Percentiles rank a stretch among this genome's conserved stretches.
phyloP scores from a whole-genome alignment of 2,113 vertebrate genomes.

The Noctilio leporinus region DNA sequence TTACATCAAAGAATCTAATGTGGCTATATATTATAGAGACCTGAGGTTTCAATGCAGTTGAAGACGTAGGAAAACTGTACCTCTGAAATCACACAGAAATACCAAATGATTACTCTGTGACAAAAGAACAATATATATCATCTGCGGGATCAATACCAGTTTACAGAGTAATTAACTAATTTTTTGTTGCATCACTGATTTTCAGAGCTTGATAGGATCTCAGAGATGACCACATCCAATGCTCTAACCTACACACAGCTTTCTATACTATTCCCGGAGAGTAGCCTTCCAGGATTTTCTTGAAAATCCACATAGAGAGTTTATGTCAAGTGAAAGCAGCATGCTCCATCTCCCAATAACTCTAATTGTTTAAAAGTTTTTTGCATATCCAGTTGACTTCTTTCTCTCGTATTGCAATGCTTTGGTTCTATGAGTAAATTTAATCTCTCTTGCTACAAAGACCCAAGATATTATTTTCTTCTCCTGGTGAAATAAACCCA shows the following conservation, averaged over 20 bases:
- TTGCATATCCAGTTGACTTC: background rate
- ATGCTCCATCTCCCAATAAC: background rate
- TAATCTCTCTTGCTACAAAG: background rate
- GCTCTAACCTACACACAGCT: background rate
- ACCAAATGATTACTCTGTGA: background rate
- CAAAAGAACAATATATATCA: background rate
- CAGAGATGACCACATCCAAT: background rate
- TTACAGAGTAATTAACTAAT: background rate
- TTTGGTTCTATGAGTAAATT: background rate
- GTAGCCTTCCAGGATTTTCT: background rate
- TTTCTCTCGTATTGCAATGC: background rate
- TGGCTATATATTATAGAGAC: background rate
- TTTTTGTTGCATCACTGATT: background rate
- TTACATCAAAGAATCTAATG: background rate
- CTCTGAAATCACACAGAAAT: background rate
- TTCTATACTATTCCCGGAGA: background rate
- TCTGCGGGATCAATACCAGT: background rate
- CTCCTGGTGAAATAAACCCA: background rate
- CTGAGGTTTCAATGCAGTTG: background rate
- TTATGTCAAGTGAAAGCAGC: background rate
- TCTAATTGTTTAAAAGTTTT: background rate
- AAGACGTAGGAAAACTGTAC: background rate
- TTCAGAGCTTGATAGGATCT: background rate
- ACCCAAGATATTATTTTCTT: background rate
- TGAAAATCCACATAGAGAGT: background rate